Evolutionary conservation across 92 coral and sea anemone species (phyloP), one percentile per base, ranked within the genome.

Genomic region (Zoanthus solanderi): DNA sequence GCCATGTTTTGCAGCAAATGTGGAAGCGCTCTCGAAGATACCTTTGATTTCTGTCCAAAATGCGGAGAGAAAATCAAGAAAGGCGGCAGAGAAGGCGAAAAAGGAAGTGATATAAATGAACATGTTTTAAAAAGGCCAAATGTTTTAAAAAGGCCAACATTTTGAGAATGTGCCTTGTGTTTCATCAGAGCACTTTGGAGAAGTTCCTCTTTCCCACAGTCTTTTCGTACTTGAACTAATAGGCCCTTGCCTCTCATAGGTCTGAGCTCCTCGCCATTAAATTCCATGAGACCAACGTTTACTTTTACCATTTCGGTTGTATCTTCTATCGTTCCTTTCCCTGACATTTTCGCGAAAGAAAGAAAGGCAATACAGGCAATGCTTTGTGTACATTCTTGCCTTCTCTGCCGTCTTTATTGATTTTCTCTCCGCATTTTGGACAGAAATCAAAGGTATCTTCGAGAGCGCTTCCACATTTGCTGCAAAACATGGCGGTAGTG

Each of bases 161-260:
- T 76, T 47, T 76, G 82, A 29, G 82, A 76, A 76, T 76, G 82
- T 76, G 82, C 82, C 82, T 45, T 76, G 57, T 76, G 82, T 63
- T 76, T 58, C 65, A 47, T 56, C 47, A 18, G 71, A 78, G 84
- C 67, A 79, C 84, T 48, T 47, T 56, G 29, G 67, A 79, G 72
- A 79, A 79, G 44, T 79, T 79, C 84, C 67, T 79, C 30, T 57
- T 79, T 79, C 17, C 84, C 84, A 53, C 84, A 47, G 72, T 79
- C 72, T 34, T 79, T 79, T 79, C 84, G 54, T 57, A 79, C 84
- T 6, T 16, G 72, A 17, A 53, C 84, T 47, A 79, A 5, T 9
- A 50, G 72, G 84, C 74, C 84, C 74, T 79, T 50, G 84, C 84
- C 84, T 71, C 75, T 31, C 44, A 32, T 71, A 31, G 37, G 75